Conservation (phyloP, 2,888 invertebrate genomes). For the Agriopis leucophaearia region DNA sequence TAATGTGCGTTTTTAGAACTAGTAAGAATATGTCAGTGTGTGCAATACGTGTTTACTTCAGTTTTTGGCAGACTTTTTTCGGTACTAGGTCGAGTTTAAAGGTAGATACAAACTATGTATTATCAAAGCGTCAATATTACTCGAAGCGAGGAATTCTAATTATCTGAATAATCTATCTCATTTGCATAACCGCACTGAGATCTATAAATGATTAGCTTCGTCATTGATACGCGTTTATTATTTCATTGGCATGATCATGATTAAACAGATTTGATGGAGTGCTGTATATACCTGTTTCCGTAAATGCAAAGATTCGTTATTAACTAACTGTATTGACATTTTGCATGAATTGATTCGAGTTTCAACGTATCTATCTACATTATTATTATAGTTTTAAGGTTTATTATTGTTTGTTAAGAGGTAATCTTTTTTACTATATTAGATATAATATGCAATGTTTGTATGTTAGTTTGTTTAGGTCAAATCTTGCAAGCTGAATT, state of each 20-base stretch:
- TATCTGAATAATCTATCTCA: conserved; percentile 33
- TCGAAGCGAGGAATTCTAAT: conserved; percentile 25
- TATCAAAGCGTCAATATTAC: conserved; percentile 33
- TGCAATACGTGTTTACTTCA: too few species aligned
- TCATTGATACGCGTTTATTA: conserved; percentile 26
- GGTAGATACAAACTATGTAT: too few species aligned
- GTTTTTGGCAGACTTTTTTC: too few species aligned
- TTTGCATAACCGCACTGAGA: conserved; percentile 31
- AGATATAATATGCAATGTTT: too few species aligned
- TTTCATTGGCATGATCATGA: conserved; percentile 19
- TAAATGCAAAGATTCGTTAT: neutral
- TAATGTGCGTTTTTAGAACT: too few species aligned
- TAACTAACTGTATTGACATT: neutral
- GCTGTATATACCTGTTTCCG: neutral
- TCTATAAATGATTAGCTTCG: conserved; percentile 25
- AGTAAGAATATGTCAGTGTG: too few species aligned
- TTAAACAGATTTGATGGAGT: conserved; percentile 7
- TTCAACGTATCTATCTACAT: too few species aligned
- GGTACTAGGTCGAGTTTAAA: too few species aligned
- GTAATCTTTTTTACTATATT: too few species aligned
- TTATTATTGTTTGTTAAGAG: too few species aligned
- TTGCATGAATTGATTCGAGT: neutral
- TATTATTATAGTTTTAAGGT: neutral
- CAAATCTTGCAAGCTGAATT: too few species aligned
- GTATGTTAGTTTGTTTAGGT: too few species aligned